Percentiles rank a stretch among this genome's conserved stretches.
Evolutionary conservation across 2,888 invertebrate genomes (phyloP).

Genomic region (Megamerina dolium): DNA sequence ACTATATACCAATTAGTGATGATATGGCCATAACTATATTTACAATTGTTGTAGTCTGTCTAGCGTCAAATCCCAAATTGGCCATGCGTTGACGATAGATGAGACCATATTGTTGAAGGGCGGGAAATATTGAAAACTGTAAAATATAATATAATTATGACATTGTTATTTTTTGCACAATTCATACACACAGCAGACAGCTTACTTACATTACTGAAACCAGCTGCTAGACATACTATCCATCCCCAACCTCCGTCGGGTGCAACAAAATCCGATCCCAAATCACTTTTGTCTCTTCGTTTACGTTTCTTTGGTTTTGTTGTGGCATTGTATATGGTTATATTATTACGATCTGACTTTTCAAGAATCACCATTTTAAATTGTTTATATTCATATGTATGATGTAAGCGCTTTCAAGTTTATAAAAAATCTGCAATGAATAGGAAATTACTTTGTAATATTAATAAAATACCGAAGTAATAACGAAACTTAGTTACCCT

Average conservation of each 20-base stretch:
- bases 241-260: constrained; percentile 74
- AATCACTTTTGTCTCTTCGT: constrained; percentile 47
- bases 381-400: no score
- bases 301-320: constrained; percentile 47
- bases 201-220: constrained; percentile 63
- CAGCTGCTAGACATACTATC: constrained; percentile 67
- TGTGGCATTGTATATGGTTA: constrained; percentile 39
- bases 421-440: no score
- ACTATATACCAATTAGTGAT: constrained; percentile 39
- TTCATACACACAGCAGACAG: not conserved
- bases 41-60: constrained; percentile 65
- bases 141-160: no score
- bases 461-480: no score
- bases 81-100: constrained; percentile 61
- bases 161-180: not conserved
- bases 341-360: constrained; percentile 33
- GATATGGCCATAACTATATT: constrained; percentile 65
- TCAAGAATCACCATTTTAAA: constrained; percentile 25
- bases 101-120: constrained; percentile 66
- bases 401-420: no score
- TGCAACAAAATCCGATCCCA: constrained; percentile 56
- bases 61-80: constrained; percentile 57
- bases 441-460: no score
- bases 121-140: constrained; percentile 63
- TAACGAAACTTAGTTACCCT: no score